Conservation (phyloP, 2,797 vertebrate species). For the Lacerta agilis region DNA sequence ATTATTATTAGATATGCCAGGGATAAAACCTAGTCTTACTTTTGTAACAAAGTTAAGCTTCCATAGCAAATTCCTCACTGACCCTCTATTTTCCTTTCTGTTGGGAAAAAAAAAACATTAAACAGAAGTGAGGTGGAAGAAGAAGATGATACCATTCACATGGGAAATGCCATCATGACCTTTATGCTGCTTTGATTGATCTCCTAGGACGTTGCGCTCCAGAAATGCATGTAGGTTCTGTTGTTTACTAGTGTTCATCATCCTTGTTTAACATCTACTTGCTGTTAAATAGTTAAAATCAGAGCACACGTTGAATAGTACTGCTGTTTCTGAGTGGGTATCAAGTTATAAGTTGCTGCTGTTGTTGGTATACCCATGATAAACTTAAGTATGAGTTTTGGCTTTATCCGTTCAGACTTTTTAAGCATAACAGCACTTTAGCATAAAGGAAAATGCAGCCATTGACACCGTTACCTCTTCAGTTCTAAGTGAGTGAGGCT, state of each 20-base stretch:
- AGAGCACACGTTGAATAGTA: not conserved
- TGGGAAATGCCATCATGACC: constrained; percentile 98
- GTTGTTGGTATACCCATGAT: not conserved
- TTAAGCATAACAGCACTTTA: not conserved
- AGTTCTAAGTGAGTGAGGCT: not conserved
- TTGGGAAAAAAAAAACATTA: constrained; percentile 12
- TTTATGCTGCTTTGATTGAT: constrained; percentile 95
- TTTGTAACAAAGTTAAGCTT: not conserved
- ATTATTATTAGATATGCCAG: not conserved
- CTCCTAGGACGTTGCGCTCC: constrained; percentile 94
- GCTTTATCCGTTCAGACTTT: not conserved
- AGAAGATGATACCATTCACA: constrained; percentile 95
- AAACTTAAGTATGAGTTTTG: not conserved
- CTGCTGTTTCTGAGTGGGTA: not conserved
- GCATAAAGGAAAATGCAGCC: not conserved
- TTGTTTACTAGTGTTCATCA: not conserved
- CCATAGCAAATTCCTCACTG: not conserved
- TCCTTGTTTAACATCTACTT: not conserved
- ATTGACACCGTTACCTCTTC: not conserved
- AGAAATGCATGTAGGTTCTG: constrained; percentile 93
- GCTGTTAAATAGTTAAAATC: not conserved
- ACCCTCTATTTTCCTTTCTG: constrained; percentile 31
- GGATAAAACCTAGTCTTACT: not conserved
- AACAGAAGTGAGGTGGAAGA: constrained; percentile 83
- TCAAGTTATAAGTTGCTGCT: not conserved